Conservation (phyloP, 2,888 invertebrate genomes). For the Pheosia gnoma region DNA sequence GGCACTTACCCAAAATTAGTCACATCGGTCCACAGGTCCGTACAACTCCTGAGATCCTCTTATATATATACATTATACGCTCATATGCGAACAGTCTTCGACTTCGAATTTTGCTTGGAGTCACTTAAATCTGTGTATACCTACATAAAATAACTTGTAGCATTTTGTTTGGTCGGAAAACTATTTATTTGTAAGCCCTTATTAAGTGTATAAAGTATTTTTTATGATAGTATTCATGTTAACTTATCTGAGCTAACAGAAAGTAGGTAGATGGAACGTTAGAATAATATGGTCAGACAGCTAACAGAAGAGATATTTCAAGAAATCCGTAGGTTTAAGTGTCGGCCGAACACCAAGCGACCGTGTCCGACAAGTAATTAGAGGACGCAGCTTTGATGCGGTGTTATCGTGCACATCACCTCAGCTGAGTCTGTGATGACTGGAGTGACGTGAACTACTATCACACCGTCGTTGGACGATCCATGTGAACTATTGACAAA, state of each 20-base stretch:
- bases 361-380: constrained; percentile 49
- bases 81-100: constrained; percentile 27
- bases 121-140: constrained; percentile 17
- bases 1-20: constrained; percentile 62
- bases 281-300: too few relatives aligned
- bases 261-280: too few relatives aligned
- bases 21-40: constrained; percentile 45
- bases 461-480: constrained; percentile 36
- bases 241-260: too few relatives aligned
- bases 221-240: too few relatives aligned
- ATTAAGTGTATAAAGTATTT: too few relatives aligned
- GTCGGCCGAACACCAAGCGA: constrained; percentile 21
- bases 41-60: constrained; percentile 39
- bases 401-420: constrained; percentile 66
- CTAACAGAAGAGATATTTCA: not conserved
- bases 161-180: constrained; percentile 7
- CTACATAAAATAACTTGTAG: not conserved
- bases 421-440: constrained; percentile 57
- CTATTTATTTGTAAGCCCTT: not conserved
- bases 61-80: constrained; percentile 46
- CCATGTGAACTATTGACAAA: too few relatives aligned
- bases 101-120: constrained; percentile 29
- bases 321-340: not conserved
- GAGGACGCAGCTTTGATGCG: constrained; percentile 53
- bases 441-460: constrained; percentile 25